Base-by-base conservation (phyloP, 2,888 invertebrate genomes). In the Luperina nickerlii region DNA sequence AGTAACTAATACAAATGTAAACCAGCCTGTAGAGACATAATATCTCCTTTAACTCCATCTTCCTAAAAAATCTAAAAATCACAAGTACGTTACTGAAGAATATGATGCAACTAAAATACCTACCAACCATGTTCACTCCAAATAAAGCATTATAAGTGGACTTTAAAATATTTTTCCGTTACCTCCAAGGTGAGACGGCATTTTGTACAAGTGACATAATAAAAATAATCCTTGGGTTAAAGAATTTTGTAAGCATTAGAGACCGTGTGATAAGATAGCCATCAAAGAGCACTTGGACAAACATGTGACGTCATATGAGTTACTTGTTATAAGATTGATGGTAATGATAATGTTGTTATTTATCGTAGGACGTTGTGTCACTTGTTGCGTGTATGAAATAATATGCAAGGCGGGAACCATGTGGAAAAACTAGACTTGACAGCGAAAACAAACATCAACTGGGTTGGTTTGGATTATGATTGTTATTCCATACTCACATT, bases 181-280 rank as follows among this genome's bases (percentile, higher is more conserved):
- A 66, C 27, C 4, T 13, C 18, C 86, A 87, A 86, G 88, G 88
- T 82, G n/a, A 87, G 27, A 68, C 63, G 42, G 69, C 78, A 83
- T 86, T 81, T 71, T 11, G 70, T 54, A 66, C 63, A 42, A 79
- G 65, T 89, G 88, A 87, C 88, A 91, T 83, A 88, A 90, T 85
- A 87, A 83, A 78, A 57, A 63, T 57, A 83, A 81, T 85, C 88
- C 88, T 79, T 88, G 87, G 73, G 54, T 84, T 78, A 69, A 86
- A 86, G 87, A 89, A 89, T 87, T 90, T 89, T 83, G 84, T 89
- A 90, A 87, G 89, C 86, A 84, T 86, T 84, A 84, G 81, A 90
- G 82, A 90, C 92, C 92, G 93, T 92, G 90, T 87, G 92, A 89
- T 91, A 90, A 91, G 85, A 85, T 91, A 91, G 88, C 11, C 74